Base-by-base conservation (phyloP, 2,888 invertebrate species). In the Watsonalla cultraria region DNA sequence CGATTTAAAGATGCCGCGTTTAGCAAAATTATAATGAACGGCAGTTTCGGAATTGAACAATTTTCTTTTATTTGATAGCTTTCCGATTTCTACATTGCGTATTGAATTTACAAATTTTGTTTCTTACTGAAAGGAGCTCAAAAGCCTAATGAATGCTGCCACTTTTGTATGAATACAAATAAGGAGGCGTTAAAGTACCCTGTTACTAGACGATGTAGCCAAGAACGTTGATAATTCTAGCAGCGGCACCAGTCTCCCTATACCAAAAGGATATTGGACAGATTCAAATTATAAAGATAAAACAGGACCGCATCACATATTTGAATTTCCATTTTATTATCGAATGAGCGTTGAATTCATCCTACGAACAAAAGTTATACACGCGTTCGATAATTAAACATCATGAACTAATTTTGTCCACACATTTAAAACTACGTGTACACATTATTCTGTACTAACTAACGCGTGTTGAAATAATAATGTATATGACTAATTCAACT, bases 1-100 rank as follows among this genome's bases (percentile, higher is more conserved):
- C 47, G 37, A 49, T 53, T 51, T 37, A 52, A 42, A 45, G 42
- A 34, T 54, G 54, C 47, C 47, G 47, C 53, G 47, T 52, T 47
- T 39, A 9, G n/a, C 48, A 53, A 47, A 15, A 48, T 51, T 52
- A 35, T 13, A 13, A 35, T 48, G 34, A 48, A 35, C 15, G 33
- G n/a, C 34, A 37, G 4, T 37, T 7, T 7, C 7, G 35, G 5
- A 5, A 6, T 35, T 7, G 35, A 7, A 47, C 47, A 47, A 35
- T 34, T 13, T 47, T n/a, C 33, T n/a, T 47, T 47, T 47, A n/a
- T n/a, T n/a, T n/a, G n/a, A n/a, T n/a, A n/a, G n/a, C n/a, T n/a
- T n/a, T n/a, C n/a, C n/a, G 33, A 46, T 33, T 24, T 46, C 46
- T 15, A 24, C 9, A 13, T 24, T 24, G 46, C n/a, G 24, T 46